Evolutionary conservation across 2,888 invertebrate species (phyloP).

Genomic region (Candidula unifasciata): DNA sequence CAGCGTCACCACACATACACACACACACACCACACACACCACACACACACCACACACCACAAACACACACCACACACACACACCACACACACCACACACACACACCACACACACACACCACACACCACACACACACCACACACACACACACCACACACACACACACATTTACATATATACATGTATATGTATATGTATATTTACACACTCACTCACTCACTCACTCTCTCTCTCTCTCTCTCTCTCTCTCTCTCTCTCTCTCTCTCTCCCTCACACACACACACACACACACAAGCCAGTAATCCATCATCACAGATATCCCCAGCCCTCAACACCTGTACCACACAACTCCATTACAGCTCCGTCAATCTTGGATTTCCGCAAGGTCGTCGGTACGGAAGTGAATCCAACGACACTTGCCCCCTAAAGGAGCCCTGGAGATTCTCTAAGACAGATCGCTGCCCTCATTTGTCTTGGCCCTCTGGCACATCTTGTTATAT

Average conservation of each 20-base stretch:
- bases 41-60: no score
- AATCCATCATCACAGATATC: background rate
- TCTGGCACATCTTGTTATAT: conserved; percentile 13
- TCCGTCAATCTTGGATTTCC: conserved; percentile 20
- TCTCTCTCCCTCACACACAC: background rate
- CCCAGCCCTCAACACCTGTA: conserved; percentile 22
- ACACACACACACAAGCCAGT: background rate
- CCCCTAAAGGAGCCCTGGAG: conserved; percentile 6
- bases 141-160: no score
- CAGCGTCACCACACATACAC: background rate
- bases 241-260: background rate
- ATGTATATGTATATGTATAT: background rate
- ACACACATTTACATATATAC: no score
- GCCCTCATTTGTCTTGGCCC: conserved; percentile 31
- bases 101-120: no score
- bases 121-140: no score
- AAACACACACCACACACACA: no score
- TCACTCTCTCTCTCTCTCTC: background rate
- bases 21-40: no score
- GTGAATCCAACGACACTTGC: conserved; percentile 9
- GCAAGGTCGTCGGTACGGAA: conserved; percentile 8
- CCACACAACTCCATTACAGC: background rate
- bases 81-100: no score
- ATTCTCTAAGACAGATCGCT: conserved; percentile 27
- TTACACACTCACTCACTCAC: background rate